phyloP scores from a whole-genome alignment of 2,888 invertebrate species.

The Mongoloraphidia duomilia region DNA sequence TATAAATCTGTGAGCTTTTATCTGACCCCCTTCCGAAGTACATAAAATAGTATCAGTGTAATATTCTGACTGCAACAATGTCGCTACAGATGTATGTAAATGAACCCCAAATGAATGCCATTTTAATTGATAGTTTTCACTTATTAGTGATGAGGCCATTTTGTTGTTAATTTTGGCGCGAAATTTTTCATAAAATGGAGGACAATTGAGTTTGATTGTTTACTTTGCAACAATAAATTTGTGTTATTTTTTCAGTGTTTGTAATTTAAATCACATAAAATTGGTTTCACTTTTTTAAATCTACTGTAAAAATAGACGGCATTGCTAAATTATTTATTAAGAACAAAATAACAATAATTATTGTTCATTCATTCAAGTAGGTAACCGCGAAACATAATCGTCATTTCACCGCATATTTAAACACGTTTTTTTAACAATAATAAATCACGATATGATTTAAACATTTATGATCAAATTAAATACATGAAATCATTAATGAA shows the following conservation, averaged over 20 bases:
- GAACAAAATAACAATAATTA: too few relatives aligned
- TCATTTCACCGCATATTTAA: too few relatives aligned
- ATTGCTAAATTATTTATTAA: too few relatives aligned
- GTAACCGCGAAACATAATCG: too few relatives aligned
- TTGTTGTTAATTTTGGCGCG: slow-evolving; percentile 12
- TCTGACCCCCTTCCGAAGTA: slow-evolving; percentile 63
- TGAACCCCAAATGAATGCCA: slow-evolving; percentile 78
- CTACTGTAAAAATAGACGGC: too few relatives aligned
- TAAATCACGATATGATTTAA: not conserved
- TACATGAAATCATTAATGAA: not conserved
- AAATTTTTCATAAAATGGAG: not conserved
- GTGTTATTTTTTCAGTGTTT: too few relatives aligned
- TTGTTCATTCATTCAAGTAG: too few relatives aligned
- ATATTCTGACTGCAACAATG: slow-evolving; percentile 54
- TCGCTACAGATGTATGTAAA: slow-evolving; percentile 67
- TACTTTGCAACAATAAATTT: not conserved
- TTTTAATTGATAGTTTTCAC: slow-evolving; percentile 75
- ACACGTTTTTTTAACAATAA: not conserved
- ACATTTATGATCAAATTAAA: not conserved
- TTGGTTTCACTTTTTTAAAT: too few relatives aligned
- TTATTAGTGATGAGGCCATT: slow-evolving; percentile 33
- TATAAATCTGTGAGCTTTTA: slow-evolving; percentile 74
- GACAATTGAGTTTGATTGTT: not conserved
- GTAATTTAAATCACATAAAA: too few relatives aligned
- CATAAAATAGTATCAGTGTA: slow-evolving; percentile 72